Percentiles rank a stretch among this genome's conserved stretches.
Conservation (phyloP, 2,113 vertebrate genomes). For the Arenaria interpres region DNA sequence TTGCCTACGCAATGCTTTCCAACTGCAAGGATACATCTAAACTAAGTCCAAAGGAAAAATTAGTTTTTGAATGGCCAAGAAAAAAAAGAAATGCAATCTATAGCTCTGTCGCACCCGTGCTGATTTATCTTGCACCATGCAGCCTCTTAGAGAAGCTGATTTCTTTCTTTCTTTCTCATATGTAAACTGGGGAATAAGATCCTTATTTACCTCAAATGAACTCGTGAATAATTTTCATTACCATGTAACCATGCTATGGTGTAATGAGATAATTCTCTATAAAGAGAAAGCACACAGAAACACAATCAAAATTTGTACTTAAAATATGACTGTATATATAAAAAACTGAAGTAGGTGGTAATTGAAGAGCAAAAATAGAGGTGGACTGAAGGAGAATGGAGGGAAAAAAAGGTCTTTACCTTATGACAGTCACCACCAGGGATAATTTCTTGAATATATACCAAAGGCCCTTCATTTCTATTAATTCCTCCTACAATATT, state of each 20-base stretch:
- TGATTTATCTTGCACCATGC: background rate
- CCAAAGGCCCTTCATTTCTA: slow-evolving; percentile 89
- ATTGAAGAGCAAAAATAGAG: background rate
- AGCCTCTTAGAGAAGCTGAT: background rate
- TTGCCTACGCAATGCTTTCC: background rate
- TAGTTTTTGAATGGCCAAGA: background rate
- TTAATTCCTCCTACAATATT: slow-evolving; percentile 89
- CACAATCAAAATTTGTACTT: background rate
- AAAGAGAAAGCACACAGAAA: background rate
- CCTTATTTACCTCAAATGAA: background rate
- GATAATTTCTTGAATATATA: slow-evolving; percentile 89
- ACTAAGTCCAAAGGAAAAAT: background rate
- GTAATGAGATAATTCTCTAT: background rate
- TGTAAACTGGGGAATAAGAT: background rate
- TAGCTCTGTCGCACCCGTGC: background rate
- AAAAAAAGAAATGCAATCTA: background rate
- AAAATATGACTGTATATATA: background rate
- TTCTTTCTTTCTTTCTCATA: background rate
- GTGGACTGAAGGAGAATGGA: background rate
- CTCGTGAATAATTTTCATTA: background rate
- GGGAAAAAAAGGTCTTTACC: slow-evolving; percentile 66
- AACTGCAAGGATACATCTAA: background rate
- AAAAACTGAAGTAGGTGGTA: background rate
- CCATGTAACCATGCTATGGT: background rate
- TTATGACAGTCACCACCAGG: slow-evolving; percentile 92